A percentile compares a stretch with the other conserved stretches of the same genome.
Evolutionary conservation across 1,140 invertebrate species (phyloP).

Genomic region (Leptinotarsa defecta): DNA sequence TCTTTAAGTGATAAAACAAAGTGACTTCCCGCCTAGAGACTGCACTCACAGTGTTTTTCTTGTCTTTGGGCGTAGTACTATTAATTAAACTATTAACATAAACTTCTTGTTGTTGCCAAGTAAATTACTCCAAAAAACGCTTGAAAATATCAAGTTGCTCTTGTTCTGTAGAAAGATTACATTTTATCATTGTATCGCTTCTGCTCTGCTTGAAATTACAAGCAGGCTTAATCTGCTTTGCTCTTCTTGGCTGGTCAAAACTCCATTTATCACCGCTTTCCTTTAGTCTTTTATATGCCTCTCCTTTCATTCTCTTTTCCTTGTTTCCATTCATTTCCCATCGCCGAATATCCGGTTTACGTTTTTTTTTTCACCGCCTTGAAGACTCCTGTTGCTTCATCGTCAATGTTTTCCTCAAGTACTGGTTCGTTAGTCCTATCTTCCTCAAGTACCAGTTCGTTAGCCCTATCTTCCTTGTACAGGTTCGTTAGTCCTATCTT

Average conservation of each 20-base stretch:
- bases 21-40: too few relatives aligned
- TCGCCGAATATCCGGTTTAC: too few relatives aligned
- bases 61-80: background rate
- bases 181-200: background rate
- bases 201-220: background rate
- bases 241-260: background rate
- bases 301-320: background rate
- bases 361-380: too few relatives aligned
- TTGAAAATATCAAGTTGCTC: background rate
- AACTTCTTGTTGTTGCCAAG: background rate
- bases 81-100: background rate
- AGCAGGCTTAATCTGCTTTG: background rate
- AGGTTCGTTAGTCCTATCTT: too few relatives aligned
- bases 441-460: too few relatives aligned
- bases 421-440: too few relatives aligned
- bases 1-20: too few relatives aligned
- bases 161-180: background rate
- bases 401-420: too few relatives aligned
- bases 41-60: too few relatives aligned
- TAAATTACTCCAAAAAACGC: background rate
- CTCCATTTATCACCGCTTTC: slow-evolving; percentile 1
- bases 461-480: too few relatives aligned
- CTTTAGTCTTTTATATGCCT: background rate
- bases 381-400: too few relatives aligned
- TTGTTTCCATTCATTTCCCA: background rate